Evolutionary conservation across 2,888 invertebrate species (phyloP), one percentile per base, ranked within the genome.

Genomic region (Polyploca ridens): DNA sequence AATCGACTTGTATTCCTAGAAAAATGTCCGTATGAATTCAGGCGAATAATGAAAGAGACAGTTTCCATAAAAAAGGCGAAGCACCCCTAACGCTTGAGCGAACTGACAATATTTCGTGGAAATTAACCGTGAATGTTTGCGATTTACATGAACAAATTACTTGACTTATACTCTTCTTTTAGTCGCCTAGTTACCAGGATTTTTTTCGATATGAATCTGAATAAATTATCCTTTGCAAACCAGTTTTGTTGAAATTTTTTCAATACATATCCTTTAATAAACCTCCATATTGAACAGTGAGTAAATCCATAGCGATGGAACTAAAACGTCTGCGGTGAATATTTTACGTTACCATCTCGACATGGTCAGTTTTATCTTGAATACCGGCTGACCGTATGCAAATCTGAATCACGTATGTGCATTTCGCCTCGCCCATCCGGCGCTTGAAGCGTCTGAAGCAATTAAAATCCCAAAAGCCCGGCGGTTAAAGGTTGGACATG

Each of bases 101-200:
- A 57, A 66, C 27, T 44, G 58, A 44, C 35, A 35, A 33, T 44
- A 14, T 38, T 78, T 71, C 73, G 10, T 33, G 33, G 69, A 74
- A 77, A 67, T 66, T 68, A 59, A 38, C 69, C 60, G 61, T 64
- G 62, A 64, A 66, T 63, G 67, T 41, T 7, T 66, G 62, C 67
- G 69, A 76, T 78, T 74, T 74, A 73, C 65, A 68, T 69, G 67
- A 68, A 62, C 66, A 65, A 63, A 33, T 74, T 69, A 27, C 33
- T 59, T 3, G 10, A n/a, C 6, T 35, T n/a, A 27, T 33, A 33
- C 1, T 19, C 35, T 35, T 59, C 14, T 38, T 38, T n/a, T 35
- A 38, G n/a, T 33, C 14, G 13, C 6, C 3, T 33, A 14, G n/a
- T 11, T 35, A 14, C 59, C 10, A 10, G 19, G 35, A 35, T 0